Evolutionary conservation across 1,140 invertebrate genomes (phyloP).

Genomic region (Anagrus nilaparvatae): DNA sequence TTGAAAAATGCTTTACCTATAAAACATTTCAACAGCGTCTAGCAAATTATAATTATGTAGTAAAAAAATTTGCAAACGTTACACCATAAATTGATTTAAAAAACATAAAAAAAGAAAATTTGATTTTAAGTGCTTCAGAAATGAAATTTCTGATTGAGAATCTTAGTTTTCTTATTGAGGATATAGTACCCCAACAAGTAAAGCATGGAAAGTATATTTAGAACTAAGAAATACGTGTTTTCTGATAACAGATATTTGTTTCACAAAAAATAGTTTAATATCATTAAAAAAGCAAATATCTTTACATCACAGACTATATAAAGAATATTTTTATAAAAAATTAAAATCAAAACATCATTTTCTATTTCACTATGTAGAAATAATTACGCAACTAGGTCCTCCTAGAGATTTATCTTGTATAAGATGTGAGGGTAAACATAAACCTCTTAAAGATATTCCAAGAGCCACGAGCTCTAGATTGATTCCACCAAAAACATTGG

Average conservation of each 20-base stretch:
- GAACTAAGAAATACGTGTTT: constrained; percentile 17
- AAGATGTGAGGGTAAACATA: constrained; percentile 18
- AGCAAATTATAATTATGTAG: constrained; percentile 14
- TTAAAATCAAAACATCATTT: constrained; percentile 21
- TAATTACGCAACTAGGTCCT: constrained; percentile 16
- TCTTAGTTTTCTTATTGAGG: constrained; percentile 20
- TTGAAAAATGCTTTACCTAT: constrained; percentile 14
- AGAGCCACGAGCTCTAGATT: constrained; percentile 8
- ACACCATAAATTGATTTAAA: constrained; percentile 14
- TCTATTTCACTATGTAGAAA: constrained; percentile 17
- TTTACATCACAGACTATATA: constrained; percentile 19
- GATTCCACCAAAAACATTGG: constrained; percentile 17
- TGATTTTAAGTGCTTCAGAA: constrained; percentile 21
- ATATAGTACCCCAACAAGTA: constrained; percentile 18
- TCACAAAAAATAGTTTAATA: constrained; percentile 6
- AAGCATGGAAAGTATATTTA: constrained; percentile 20
- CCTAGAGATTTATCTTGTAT: constrained; percentile 15
- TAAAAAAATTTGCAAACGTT: constrained; percentile 10
- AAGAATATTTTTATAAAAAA: constrained; percentile 14
- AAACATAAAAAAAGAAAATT: constrained; percentile 13
- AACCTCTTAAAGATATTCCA: constrained; percentile 15
- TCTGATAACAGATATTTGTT: constrained; percentile 11
- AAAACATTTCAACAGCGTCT: constrained; percentile 16
- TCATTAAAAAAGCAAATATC: constrained; percentile 6
- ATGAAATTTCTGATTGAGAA: constrained; percentile 17